Evolutionary conservation across 2,113 vertebrate genomes (phyloP), one percentile per base, ranked within the genome.

Genomic region (Rhynchopsitta pachyrhyncha): DNA sequence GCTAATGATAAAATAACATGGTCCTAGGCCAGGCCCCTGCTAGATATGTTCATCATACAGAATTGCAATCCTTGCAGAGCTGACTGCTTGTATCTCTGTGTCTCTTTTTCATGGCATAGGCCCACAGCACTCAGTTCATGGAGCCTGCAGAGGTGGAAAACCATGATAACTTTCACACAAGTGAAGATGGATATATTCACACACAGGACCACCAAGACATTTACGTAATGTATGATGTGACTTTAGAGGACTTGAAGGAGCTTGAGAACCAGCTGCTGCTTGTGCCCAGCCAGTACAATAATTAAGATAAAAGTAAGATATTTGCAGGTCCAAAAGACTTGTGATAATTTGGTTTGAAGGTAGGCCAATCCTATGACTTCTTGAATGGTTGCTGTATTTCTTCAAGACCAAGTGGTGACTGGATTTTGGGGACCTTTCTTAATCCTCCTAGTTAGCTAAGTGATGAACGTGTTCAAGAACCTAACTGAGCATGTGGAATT

Each of bases 101-200:
- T 94, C 28, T 77, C 62, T 90, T 90, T 94, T 47, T 78, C 81
- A 77, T 6, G 33, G 59, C 76, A 10, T 55, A 98, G 98, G 95
- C 98, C 46, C 97, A 96, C 9, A 95, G 96, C 9, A 5, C 96
- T 18, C 96, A 97, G 14, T 98, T 98, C 85, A 97, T 98, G 98
- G 98, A 98, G 74, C 98, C 97, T 91, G 95, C 97, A 1, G 98
- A 98, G 64, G 93, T 98, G 67, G 98, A 98, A 90, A 98, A 98
- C 82, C 97, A 98, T 44, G 97, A 98, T 2, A 97, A 98, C 67
- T 98, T 96, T 92, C 98, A 98, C 69, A 98, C 90, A n/a, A 39
- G 17, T 13, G 97, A 91, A 46, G 95, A 92, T 23, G 84, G 53
- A 24, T 96, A 66, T 23, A 59, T 98, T 87, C 98, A 98, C 89